Evolutionary conservation across 2,888 invertebrate species (phyloP), one percentile per base, ranked within the genome.

Genomic region (Lissocephala sabroskyi): DNA sequence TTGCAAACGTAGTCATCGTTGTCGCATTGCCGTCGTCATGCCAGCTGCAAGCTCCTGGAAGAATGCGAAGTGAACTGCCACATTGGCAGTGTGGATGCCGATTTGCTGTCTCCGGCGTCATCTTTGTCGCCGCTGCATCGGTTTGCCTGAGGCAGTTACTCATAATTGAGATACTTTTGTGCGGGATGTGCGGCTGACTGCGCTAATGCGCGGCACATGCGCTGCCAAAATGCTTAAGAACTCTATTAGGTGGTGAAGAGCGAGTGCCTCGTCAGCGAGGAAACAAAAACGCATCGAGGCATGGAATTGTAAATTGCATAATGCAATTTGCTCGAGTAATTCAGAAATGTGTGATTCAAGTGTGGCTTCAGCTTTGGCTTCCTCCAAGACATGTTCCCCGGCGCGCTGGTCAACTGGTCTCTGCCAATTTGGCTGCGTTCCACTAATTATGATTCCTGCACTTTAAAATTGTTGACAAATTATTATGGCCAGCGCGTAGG

Each of bases 401-500:
- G n/a, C n/a, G n/a, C n/a, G n/a, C n/a, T n/a, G n/a, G n/a, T n/a
- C n/a, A n/a, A n/a, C n/a, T n/a, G n/a, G n/a, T n/a, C n/a, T n/a
- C n/a, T n/a, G n/a, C n/a, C n/a, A n/a, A n/a, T n/a, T n/a, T n/a
- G n/a, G n/a, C n/a, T n/a, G n/a, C n/a, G n/a, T n/a, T n/a, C n/a
- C n/a, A 62, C 55, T 68, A 73, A 73, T 73, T 73, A 62, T 74
- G 74, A 70, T 74, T 70, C 66, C 74, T 74, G 74, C 70, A 62
- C 74, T 70, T 66, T 73, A 66, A 70, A 70, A 74, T 70, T 70
- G 70, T 64, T 66, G 66, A 71, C 70, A 74, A 70, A 74, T 70
- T 70, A 70, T 74, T 74, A 65, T 64, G 63, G 58, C 56, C 59
- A 49, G 68, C 57, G 56, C 52, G 51, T 49, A 55, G 43, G 52